phyloP scores from a whole-genome alignment of 1,140 invertebrate genomes.

The Drosophila eugracilis region DNA sequence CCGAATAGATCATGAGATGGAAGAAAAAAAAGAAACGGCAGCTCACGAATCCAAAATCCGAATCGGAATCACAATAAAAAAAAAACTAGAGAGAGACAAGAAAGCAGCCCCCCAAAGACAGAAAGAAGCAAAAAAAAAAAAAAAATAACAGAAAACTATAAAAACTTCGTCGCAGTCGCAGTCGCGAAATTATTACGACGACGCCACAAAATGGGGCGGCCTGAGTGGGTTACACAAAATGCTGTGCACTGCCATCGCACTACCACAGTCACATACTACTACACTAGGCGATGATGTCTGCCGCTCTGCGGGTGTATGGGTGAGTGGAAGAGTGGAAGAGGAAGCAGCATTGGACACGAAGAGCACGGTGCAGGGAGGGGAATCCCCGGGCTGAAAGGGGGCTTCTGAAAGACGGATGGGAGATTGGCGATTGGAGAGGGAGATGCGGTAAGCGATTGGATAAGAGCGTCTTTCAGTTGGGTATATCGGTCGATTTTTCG shows the following conservation, averaged over 20 bases:
- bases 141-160: slow-evolving; percentile 66
- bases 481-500: background rate
- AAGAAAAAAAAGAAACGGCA: slow-evolving; percentile 19
- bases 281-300: slow-evolving; percentile 8
- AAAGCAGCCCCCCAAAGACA: slow-evolving; percentile 43
- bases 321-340: slow-evolving; percentile 6
- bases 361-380: background rate
- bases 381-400: background rate
- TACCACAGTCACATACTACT: too few species aligned
- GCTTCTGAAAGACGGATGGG: slow-evolving; percentile 2
- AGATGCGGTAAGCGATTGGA: slow-evolving; percentile 59
- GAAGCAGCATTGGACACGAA: background rate
- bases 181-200: slow-evolving; percentile 79
- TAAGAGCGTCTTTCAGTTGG: slow-evolving; percentile 24
- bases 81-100: slow-evolving; percentile 22
- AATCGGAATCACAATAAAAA: slow-evolving; percentile 47
- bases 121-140: slow-evolving; percentile 40
- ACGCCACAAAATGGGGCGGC: slow-evolving; percentile 68
- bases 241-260: slow-evolving; percentile 11
- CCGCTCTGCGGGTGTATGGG: slow-evolving; percentile 19
- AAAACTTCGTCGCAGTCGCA: slow-evolving; percentile 73
- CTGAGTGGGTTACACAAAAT: slow-evolving; percentile 58
- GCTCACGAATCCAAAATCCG: slow-evolving; percentile 19
- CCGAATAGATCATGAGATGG: slow-evolving; percentile 73
- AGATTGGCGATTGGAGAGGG: slow-evolving; percentile 14